Evolutionary conservation across 2,113 vertebrate species (phyloP).

Genomic region (Gallinago undulata): DNA sequence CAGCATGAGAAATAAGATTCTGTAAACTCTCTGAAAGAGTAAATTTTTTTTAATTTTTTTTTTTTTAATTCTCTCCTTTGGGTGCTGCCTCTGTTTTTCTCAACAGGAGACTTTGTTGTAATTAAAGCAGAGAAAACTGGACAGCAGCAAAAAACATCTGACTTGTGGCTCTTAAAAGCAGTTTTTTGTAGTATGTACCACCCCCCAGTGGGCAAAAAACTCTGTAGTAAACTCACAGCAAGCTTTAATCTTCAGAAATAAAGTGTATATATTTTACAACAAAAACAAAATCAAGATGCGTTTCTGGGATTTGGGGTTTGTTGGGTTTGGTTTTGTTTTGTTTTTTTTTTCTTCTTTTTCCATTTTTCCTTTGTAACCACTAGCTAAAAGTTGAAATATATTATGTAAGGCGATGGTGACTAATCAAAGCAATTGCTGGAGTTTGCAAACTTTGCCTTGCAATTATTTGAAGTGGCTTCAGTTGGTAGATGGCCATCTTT

Average conservation of each 20-base stretch:
- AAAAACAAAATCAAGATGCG: not conserved
- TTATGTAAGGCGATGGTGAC: not conserved
- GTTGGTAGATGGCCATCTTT: slow-evolving; percentile 50
- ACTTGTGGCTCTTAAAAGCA: slow-evolving; percentile 75
- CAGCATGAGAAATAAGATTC: slow-evolving; percentile 45
- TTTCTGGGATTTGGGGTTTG: not conserved
- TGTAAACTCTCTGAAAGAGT: slow-evolving; percentile 48
- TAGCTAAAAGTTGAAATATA: not conserved
- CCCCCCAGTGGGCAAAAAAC: slow-evolving; percentile 97
- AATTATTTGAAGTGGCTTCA: not conserved
- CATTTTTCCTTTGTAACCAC: not conserved
- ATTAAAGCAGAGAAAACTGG: slow-evolving; percentile 83
- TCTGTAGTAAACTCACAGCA: slow-evolving; percentile 82
- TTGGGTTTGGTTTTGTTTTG: not conserved
- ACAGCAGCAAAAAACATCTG: slow-evolving; percentile 76
- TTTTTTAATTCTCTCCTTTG: not conserved
- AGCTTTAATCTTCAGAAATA: slow-evolving; percentile 71
- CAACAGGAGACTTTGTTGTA: slow-evolving; percentile 79
- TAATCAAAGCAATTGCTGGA: slow-evolving; percentile 6
- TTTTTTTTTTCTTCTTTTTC: no score
- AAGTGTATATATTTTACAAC: not conserved
- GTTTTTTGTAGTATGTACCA: slow-evolving; percentile 89
- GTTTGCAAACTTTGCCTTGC: slow-evolving; percentile 23
- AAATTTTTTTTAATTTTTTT: not conserved
- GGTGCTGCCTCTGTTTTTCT: slow-evolving; percentile 71